Base-by-base conservation (phyloP, 2,113 vertebrate genomes). In the Phasianus colchicus region DNA sequence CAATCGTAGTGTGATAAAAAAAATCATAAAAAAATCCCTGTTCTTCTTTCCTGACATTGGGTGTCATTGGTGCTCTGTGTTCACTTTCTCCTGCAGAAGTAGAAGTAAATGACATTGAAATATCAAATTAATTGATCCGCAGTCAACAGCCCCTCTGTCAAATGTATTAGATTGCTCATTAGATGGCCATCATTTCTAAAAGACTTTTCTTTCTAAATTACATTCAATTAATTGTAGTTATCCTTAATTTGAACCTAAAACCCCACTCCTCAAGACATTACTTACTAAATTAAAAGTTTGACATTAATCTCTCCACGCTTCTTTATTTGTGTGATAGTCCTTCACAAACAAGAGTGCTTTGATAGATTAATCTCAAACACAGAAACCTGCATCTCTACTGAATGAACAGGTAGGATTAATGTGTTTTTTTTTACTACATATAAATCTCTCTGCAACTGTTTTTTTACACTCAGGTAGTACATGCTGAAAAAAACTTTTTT, bases 301-400 rank as follows among this genome's bases (percentile, higher is more conserved):
- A 90, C 60, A 81, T 67, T 93, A 76, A 95, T 95, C 91, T 70
- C 63, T 45, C 43, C 4, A 7, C 8, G 85, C 50, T 86, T 83
- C 11, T 18, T 76, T 80, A 38, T 55, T 45, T 15, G 42, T 92
- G 64, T 48, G 40, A 57, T 72, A 89, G 27, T 57, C 45, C 30
- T 86, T 18, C 76, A 70, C 80, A 95, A 89, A 38, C 43, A 95
- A 92, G 88, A 74, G 83, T 72, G 61, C 1, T 2, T 84, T 79
- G 88, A 94, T 97, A 93, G 15, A 27, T 70, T 79, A 85, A 85
- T 73, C 48, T 89, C 45, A 91, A 50, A 61, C 82, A 86, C 27
- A 69, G 45, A 94, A 92, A 88, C 93, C 88, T 91, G 83, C 93
- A 96, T 96, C 58, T 73, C 66, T 76, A 86, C 60, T 88, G 77